Percentiles rank a stretch among this genome's conserved stretches.
phyloP scores from a whole-genome alignment of 2,113 vertebrate genomes.

The Nannospalax galili region DNA sequence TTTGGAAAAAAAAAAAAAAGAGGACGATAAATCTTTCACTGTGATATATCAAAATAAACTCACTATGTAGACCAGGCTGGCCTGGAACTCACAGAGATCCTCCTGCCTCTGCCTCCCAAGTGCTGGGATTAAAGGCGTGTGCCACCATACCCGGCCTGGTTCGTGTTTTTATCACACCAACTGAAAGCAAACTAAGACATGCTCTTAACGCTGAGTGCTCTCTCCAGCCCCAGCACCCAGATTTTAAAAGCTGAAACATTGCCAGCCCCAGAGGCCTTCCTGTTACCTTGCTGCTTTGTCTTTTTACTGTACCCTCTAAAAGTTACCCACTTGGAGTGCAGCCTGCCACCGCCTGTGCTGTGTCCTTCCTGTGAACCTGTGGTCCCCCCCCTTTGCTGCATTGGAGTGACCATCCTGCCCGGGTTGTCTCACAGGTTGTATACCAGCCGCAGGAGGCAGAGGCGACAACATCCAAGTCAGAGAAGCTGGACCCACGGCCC shows the following conservation, averaged over 20 bases:
- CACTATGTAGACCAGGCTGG: too few relatives aligned
- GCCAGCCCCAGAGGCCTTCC: not conserved
- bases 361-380: rapidly evolving
- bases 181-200: too few relatives aligned
- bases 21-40: too few relatives aligned
- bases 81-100: too few relatives aligned
- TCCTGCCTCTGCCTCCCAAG: too few relatives aligned
- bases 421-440: constrained; percentile 86
- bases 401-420: not conserved
- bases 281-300: not conserved
- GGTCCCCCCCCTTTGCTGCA: rapidly evolving
- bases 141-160: too few relatives aligned
- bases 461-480: constrained; percentile 71
- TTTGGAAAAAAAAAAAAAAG: too few relatives aligned
- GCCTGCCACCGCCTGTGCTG: not conserved
- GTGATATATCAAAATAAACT: too few relatives aligned
- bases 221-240: too few relatives aligned
- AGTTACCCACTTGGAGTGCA: rapidly evolving
- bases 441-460: constrained; percentile 92
- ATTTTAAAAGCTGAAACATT: not conserved
- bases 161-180: too few relatives aligned
- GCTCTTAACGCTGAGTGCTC: too few relatives aligned
- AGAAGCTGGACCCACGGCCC: constrained; percentile 92
- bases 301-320: not conserved
- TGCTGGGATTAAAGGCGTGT: too few relatives aligned